phyloP scores from a whole-genome alignment of 2,113 vertebrate genomes.

The Motacilla alba region DNA sequence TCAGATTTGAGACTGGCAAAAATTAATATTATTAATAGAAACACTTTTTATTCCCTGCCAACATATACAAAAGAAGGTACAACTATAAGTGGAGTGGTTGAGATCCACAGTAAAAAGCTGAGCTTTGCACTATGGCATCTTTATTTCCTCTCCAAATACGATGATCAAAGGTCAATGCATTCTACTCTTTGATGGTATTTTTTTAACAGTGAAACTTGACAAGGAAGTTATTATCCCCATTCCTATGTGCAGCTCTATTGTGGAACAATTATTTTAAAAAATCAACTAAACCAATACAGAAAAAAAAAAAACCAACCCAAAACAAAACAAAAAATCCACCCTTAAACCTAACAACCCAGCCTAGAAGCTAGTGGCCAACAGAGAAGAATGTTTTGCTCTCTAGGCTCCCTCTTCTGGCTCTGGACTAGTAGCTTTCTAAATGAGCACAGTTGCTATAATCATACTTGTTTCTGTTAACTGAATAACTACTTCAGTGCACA shows the following conservation, averaged over 20 bases:
- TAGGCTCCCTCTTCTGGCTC: constrained; percentile 61
- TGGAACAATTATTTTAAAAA: neutral
- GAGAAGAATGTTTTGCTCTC: constrained; percentile 26
- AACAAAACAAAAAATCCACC: neutral
- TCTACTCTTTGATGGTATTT: neutral
- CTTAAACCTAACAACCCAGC: neutral
- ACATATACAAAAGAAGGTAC: neutral
- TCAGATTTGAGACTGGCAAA: neutral
- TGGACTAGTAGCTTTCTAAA: constrained; percentile 18
- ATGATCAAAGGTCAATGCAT: neutral
- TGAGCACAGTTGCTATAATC: neutral
- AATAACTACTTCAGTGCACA: neutral
- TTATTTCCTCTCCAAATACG: neutral
- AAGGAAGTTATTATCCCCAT: neutral
- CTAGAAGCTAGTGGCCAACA: neutral
- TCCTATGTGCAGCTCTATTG: neutral
- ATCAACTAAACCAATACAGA: neutral
- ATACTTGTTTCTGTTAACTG: neutral
- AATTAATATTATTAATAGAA: neutral
- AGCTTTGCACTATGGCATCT: neutral
- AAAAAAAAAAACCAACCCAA: neutral
- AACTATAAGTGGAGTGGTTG: neutral
- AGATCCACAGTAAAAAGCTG: neutral
- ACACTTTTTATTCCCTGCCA: neutral
- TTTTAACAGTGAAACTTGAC: neutral